Evolutionary conservation across 2,888 invertebrate species (phyloP), one percentile per base, ranked within the genome.

Genomic region (Drosophila hamatofila): DNA sequence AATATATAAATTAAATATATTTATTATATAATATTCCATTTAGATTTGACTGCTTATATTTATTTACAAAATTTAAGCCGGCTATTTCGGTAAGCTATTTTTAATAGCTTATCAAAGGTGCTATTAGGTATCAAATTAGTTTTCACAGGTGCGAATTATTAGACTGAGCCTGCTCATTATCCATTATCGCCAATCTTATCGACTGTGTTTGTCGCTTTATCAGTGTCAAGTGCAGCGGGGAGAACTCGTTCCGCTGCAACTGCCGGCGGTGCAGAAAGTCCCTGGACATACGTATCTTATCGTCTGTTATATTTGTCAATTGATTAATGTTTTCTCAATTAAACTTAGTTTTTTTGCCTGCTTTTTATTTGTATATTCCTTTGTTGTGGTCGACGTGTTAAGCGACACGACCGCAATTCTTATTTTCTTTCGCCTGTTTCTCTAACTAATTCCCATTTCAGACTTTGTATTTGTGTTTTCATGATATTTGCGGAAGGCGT

Each of bases 381-480:
- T 59, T 81, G 51, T 75, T 70, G 55, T 80, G 88, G 88, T 46
- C 55, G 85, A 84, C 84, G 84, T 84, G 84, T 79, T 57, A 46
- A 41, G 49, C 56, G 42, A 75, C 84, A 88, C 88, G 88, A 71
- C 42, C 41, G 14, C 79, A 42, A 35, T 35, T 65, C 64, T 63
- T 33, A 0, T 25, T 30, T 57, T 61, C 42, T 52, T 30, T 33
- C 27, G 49, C 44, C n/a, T 21, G 23, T 66, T 41, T 16, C 39
- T 52, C 27, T 35, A 3, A n/a, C n/a, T 48, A 46, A 27, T 27
- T 61, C 23, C 30, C 37, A 61, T 42, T 61, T 54, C 16, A 48
- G 72, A 73, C 78, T 72, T 81, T 79, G 62, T 62, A 71, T 67
- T 75, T 52, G 27, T 37, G 9, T 62, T 63, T 18, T 27, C 2